Evolutionary conservation across 2,797 vertebrate species (phyloP).

Genomic region (Botia almorhae): DNA sequence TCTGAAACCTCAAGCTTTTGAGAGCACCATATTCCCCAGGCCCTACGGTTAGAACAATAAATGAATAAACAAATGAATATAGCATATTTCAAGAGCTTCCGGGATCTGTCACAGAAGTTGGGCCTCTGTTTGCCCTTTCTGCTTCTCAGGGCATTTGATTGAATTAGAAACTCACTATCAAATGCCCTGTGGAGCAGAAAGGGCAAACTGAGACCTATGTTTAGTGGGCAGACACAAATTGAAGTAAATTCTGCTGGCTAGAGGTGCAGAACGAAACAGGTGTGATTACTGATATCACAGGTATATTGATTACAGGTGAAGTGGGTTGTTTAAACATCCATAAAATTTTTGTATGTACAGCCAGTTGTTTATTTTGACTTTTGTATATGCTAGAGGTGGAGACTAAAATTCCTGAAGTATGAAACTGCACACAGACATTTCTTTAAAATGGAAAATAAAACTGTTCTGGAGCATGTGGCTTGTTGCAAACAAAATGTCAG

Average conservation of each 20-base stretch:
- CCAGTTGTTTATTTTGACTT: neutral
- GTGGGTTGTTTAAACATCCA: neutral
- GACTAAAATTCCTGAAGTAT: neutral
- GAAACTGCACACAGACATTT: neutral
- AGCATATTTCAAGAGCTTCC: neutral
- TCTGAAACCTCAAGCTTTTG: constrained; percentile 40
- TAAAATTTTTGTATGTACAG: neutral
- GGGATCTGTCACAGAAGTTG: neutral
- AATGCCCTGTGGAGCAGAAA: neutral
- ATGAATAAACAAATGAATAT: too few relatives aligned
- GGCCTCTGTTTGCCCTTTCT: neutral
- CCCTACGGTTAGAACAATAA: constrained; percentile 59
- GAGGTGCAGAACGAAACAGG: neutral
- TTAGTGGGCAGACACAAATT: too few relatives aligned
- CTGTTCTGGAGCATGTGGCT: constrained; percentile 23
- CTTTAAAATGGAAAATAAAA: neutral
- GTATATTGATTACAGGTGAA: constrained; percentile 24
- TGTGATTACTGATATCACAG: constrained; percentile 1
- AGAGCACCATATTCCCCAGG: constrained; percentile 45
- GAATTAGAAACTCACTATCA: constrained; percentile 7
- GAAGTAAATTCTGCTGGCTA: too few relatives aligned
- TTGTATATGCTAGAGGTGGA: neutral
- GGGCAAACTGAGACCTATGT: too few relatives aligned
- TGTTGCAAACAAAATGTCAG: constrained; percentile 39
- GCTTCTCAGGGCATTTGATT: constrained; percentile 30